phyloP scores from a whole-genome alignment of 2,797 vertebrate species.

The Leptoclinus maculatus region DNA sequence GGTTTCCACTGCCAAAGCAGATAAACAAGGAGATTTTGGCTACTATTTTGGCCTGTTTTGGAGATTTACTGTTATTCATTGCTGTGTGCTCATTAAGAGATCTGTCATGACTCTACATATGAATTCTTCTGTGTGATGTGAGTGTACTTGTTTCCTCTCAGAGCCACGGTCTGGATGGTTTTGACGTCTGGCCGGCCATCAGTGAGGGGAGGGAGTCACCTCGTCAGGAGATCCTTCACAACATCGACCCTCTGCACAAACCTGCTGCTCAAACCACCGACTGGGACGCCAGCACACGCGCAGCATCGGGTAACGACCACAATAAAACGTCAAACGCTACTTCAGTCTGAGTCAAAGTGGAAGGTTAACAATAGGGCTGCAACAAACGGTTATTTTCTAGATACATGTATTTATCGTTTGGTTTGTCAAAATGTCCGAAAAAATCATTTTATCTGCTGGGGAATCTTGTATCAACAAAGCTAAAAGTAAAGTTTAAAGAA shows the following conservation, averaged over 20 bases:
- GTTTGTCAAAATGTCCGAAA: too few species aligned
- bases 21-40: neutral
- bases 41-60: too few species aligned
- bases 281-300: neutral
- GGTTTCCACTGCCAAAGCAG: conserved; percentile 13
- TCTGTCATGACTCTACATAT: neutral
- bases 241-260: conserved; percentile 93
- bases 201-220: conserved; percentile 92
- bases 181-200: conserved; percentile 92
- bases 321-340: neutral
- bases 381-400: neutral
- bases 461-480: too few species aligned
- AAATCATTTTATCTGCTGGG: too few species aligned
- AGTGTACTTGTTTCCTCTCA: conserved; percentile 51
- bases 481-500: neutral
- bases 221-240: conserved; percentile 94
- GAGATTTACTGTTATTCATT: too few species aligned
- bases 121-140: neutral
- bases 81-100: neutral
- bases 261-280: neutral
- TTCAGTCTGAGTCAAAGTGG: neutral
- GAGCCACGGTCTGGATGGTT: conserved; percentile 89
- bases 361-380: neutral
- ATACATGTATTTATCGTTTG: too few species aligned
- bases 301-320: conserved; percentile 59